Base-by-base conservation (phyloP, 2,113 vertebrate genomes). In the Syngnathus scovelli region DNA sequence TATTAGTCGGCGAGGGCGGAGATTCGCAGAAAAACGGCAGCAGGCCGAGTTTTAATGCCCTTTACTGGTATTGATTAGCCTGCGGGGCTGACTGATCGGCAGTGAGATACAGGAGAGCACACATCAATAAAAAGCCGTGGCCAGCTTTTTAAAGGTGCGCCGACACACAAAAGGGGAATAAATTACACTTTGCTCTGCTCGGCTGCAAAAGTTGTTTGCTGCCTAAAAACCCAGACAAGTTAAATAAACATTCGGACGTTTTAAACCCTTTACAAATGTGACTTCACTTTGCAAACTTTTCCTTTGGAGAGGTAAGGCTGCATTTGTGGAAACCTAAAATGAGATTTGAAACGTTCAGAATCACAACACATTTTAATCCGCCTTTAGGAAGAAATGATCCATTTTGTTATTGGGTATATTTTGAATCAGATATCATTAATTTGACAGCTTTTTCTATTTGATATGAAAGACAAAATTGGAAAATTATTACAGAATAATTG, bases 61-160 rank as follows among this genome's bases (percentile, higher is more conserved):
- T 85, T 75, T 66, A 81, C 58, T 67, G 69, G 66, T 84, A 88
- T 87, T 76, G 87, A 88, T 88, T 68, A 82, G 62, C 68, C 61
- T 65, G 80, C 74, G 21, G 74, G 55, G 44, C 80, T 79, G 78
- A 77, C 83, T 81, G 84, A 88, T 84, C 70, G 73, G 83, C 48
- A 75, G 78, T 41, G 11, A 75, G 84, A 85, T 83, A 85, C 49
- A 81, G 78, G 80, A 84, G 69, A 71, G 61, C 68, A 70, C 43
- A 69, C 79, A 68, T 88, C 76, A 77, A 83, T 86, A 79, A 75
- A 82, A 81, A 68, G 66, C 76, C 44, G 59, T 18, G 33, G 44
- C 65, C 65, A 70, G 58, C 72, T 61, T 79, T 70, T 79, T 70
- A 73, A 77, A 82, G 70, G 61, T 11, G 63, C 27, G 27, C 63